Evolutionary conservation across 2,113 vertebrate species (phyloP), one percentile per base, ranked within the genome.

Genomic region (Salvator merianae): DNA sequence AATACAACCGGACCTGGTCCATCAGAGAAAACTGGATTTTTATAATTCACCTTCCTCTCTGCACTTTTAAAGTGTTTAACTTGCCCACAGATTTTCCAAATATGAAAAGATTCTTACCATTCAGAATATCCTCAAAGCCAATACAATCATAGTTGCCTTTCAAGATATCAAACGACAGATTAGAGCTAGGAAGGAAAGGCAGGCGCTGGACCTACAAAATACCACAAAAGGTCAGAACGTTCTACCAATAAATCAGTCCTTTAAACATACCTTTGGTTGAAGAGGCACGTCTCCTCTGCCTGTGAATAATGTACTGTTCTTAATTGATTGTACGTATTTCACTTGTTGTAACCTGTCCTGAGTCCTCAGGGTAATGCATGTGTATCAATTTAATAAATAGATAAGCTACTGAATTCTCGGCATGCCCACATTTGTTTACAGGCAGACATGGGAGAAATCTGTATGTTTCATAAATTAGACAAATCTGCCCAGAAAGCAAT

Each of bases 71-170:
- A 43, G n/a, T 4, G 34, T 66, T 26, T 34, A 24, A 65, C 5
- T 81, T 47, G 43, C 43, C 43, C 43, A n/a, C n/a, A 47, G 43
- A 47, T 47, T 14, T 81, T 40, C 28, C 26, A 55, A 87, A 0
- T 84, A 28, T 83, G 62, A 75, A 1, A 88, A 83, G 5, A 53
- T 66, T 79, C 93, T 96, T 94, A 99, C 99, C 98, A 55, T 96
- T 98, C 88, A 99, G 97, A 90, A 99, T 96, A 91, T 99, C 98
- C 91, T 99, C 98, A 94, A 99, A 99, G 76, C 97, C 93, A 53
- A 99, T 96, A 88, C 88, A 94, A 69, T 98, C 98, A 85, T 98
- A 97, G 8, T 92, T 97, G 80, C 98, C 98, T 85, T 95, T 95
- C 92, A 99, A 96, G 7, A 97, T 98, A 91, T 99, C 98, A 75